Evolutionary conservation across 2,888 invertebrate species (phyloP).

Genomic region (Smittia aterrima): DNA sequence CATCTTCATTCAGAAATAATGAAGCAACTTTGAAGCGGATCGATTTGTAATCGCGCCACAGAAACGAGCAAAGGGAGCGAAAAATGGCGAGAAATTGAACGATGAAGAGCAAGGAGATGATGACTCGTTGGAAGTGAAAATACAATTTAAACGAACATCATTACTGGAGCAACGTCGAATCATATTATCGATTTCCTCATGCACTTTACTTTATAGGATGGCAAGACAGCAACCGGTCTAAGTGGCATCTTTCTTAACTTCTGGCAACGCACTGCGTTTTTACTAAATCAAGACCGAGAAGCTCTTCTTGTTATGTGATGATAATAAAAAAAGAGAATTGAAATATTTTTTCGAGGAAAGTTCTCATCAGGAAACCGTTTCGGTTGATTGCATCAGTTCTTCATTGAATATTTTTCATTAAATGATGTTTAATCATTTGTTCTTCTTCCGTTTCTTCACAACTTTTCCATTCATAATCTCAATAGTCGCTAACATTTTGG

Average conservation of each 20-base stretch:
- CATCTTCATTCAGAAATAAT: background rate
- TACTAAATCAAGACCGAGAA: background rate
- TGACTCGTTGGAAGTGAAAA: background rate
- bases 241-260: background rate
- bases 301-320: too few species aligned
- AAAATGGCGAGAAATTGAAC: background rate
- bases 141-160: background rate
- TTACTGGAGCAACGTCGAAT: background rate
- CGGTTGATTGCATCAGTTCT: background rate
- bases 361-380: background rate
- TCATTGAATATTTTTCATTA: too few species aligned
- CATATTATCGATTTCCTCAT: background rate
- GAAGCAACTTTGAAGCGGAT: background rate
- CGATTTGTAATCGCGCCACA: conserved; percentile 3
- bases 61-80: background rate
- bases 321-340: too few species aligned
- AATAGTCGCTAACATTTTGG: too few species aligned
- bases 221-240: background rate
- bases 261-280: background rate
- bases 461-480: too few species aligned
- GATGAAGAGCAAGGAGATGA: background rate
- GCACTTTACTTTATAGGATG: background rate
- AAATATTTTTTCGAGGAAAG: background rate
- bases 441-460: too few species aligned
- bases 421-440: too few species aligned